Conservation (phyloP, 1,140 invertebrate genomes). For the Euwallacea similis region DNA sequence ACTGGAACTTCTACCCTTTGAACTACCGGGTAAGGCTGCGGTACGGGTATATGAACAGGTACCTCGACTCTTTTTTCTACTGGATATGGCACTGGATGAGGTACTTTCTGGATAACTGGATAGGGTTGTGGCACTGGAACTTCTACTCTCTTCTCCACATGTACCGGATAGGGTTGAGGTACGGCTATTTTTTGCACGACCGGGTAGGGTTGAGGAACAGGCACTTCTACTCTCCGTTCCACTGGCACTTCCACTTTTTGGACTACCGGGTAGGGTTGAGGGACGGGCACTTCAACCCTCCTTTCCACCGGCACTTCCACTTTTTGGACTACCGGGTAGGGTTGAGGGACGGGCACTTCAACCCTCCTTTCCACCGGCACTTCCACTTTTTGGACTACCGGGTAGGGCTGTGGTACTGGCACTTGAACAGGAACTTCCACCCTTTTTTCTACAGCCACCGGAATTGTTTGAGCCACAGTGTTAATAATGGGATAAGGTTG, state of each 20-base stretch:
- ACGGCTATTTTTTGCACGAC: constrained; percentile 25
- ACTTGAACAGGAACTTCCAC: constrained; percentile 18
- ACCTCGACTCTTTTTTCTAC: constrained; percentile 22
- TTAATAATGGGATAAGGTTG: constrained; percentile 17
- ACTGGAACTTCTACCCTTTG: constrained; percentile 22
- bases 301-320: constrained; percentile 20
- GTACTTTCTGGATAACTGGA: constrained; percentile 19
- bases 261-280: constrained; percentile 21
- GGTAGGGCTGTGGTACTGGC: constrained; percentile 20
- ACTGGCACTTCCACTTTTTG: constrained; percentile 23
- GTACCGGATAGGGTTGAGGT: constrained; percentile 18
- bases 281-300: constrained; percentile 7
- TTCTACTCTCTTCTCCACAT: constrained; percentile 9
- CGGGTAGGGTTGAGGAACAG: constrained; percentile 27
- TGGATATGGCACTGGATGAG: constrained; percentile 13
- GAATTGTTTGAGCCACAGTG: constrained; percentile 10
- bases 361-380: constrained; percentile 25
- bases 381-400: constrained; percentile 22
- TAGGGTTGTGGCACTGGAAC: constrained; percentile 37
- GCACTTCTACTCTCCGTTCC: constrained; percentile 21
- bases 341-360: constrained; percentile 27
- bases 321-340: constrained; percentile 21
- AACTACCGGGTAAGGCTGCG: constrained; percentile 22
- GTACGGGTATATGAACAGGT: constrained; percentile 17
- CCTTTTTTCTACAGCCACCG: constrained; percentile 9